Conservation (phyloP, 2,888 invertebrate genomes). For the Eilema sororculum region DNA sequence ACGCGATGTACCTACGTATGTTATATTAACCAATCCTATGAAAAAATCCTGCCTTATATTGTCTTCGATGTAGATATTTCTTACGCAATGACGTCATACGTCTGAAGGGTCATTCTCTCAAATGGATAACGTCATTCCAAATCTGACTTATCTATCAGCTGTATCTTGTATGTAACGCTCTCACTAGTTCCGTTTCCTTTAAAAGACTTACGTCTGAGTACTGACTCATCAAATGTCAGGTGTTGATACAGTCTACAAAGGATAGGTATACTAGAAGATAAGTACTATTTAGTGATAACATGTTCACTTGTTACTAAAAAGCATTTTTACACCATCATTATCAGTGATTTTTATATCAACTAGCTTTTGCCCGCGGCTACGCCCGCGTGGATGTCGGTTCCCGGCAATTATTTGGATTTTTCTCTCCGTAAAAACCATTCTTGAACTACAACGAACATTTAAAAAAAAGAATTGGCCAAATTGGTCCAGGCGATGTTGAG, state of each 20-base stretch:
- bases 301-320: not conserved
- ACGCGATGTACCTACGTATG: too few species aligned
- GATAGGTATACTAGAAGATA: conserved; percentile 4
- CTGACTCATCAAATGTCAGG: not conserved
- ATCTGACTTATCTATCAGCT: not conserved
- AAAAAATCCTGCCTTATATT: too few species aligned
- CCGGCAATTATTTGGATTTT: too few species aligned
- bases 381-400: too few species aligned
- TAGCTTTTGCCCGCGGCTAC: too few species aligned
- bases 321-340: not conserved
- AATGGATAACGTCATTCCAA: not conserved
- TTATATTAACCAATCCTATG: too few species aligned
- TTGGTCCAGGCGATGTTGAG: too few species aligned
- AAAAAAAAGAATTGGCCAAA: too few species aligned
- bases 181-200: not conserved
- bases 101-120: not conserved
- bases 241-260: not conserved
- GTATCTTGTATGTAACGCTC: not conserved
- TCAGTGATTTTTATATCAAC: not conserved
- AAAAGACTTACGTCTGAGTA: not conserved
- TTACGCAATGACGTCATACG: not conserved
- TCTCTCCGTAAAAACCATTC: too few species aligned
- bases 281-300: not conserved
- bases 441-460: too few species aligned
- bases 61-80: not conserved